Conservation (phyloP, 2,113 vertebrate genomes). For the Bubo scandiacus region DNA sequence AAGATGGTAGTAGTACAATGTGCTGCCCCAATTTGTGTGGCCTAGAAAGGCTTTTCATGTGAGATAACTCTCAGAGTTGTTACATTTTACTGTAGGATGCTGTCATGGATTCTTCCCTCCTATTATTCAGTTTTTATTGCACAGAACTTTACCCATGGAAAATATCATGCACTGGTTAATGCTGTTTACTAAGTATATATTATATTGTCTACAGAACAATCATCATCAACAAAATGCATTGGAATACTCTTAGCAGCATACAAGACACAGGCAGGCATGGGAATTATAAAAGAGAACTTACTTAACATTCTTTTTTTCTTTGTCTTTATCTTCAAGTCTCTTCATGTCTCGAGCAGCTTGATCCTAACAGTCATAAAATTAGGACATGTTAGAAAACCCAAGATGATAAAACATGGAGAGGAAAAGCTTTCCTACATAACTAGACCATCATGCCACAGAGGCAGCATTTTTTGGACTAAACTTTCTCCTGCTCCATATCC, state of each 20-base stretch:
- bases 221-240: background rate
- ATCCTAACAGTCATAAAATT: constrained; percentile 78
- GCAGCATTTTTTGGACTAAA: background rate
- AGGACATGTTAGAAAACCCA: background rate
- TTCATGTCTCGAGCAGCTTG: constrained; percentile 98
- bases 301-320: constrained; percentile 92
- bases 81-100: background rate
- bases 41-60: background rate
- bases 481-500: background rate
- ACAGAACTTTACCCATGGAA: background rate
- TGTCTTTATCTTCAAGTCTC: constrained; percentile 95
- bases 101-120: background rate
- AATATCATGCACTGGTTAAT: background rate
- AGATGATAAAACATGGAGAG: background rate
- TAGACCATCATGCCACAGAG: background rate
- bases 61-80: background rate
- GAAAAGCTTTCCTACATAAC: background rate
- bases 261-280: background rate
- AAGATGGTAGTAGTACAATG: background rate
- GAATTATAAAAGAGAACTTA: constrained; percentile 78
- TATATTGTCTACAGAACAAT: background rate
- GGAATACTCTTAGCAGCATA: background rate
- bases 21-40: background rate
- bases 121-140: background rate
- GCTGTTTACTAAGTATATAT: background rate